Evolutionary conservation across 2,888 invertebrate species (phyloP), one percentile per base, ranked within the genome.

Genomic region (Agrilus cyanescens): DNA sequence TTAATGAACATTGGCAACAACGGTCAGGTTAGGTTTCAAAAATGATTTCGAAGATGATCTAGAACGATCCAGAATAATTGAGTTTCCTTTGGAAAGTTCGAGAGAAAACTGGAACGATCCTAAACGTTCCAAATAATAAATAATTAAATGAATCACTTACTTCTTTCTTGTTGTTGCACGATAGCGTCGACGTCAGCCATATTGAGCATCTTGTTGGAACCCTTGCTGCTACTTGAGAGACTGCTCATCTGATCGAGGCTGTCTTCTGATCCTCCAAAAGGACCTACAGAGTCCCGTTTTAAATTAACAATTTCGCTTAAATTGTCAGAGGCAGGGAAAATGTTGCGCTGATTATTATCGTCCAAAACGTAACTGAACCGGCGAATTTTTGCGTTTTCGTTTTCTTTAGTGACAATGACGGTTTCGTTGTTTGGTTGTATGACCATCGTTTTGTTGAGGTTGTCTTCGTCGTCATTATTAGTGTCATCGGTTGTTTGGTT

Each of bases 211-310:
- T 62, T 63, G 46, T 57, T 60, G 1, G 63, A 63, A 8, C 60
- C 63, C 44, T 57, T 58, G 46, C 63, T 63, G 37, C 55, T 56
- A 44, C 57, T 60, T 6, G 65, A 65, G 25, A 61, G 52, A 44
- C 63, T 63, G 49, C 66, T 67, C 54, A 61, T 59, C 33, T 62
- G 54, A 48, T 68, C 67, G 32, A 66, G 56, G 52, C 65, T 67
- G 46, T 68, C 68, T 1, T 62, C 58, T 5, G 66, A 66, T 38
- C 65, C 65, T 18, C 57, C 55, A 20, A 60, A 59, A 46, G 47
- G 50, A 32, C 49, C 47, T 18, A 51, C 42, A 7, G 54, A 54
- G 40, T 52, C 44, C 40, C 47, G 41, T 37, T 50, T 51, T 38
- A 45, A 25, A 32, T 35, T 35, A 18, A 34, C 32, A 15, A 15